Evolutionary conservation across 2,888 invertebrate species (phyloP), one percentile per base, ranked within the genome.

Genomic region (Nineta flava): DNA sequence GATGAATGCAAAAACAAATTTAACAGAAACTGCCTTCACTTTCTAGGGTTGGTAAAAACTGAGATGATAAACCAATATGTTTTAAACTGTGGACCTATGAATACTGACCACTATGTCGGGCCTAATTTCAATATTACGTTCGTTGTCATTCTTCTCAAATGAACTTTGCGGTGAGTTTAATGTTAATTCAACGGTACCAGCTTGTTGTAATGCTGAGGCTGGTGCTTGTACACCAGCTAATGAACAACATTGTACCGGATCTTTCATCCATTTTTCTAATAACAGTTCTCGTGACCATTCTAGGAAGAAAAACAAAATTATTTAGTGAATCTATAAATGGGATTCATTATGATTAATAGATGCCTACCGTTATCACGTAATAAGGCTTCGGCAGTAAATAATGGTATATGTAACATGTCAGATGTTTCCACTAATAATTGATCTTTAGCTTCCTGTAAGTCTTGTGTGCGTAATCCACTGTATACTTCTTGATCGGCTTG

Each of bases 391-490:
- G 81, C 80, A 49, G 80, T 79, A 61, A 81, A 81, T 42, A 81
- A 67, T 3, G 80, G 79, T 47, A 81, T 74, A 61, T 79, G 76
- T 43, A 81, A 67, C 80, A 81, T 81, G 62, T 81, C 80, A 6
- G 80, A 77, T 2, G 81, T 81, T 62, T 81, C 81, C 19, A 81
- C 79, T 34, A 81, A 63, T 48, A 81, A 66, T 58, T 79, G 76
- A 60, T 81, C 81, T 62, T 81, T 81, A 34, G 79, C 79, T 62
- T 81, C 81, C 59, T 81, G 79, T 34, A 81, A 65, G 59, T 81
- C 81, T 62, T 80, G 79, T 51, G 78, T 76, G 50, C 78, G 64
- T 50, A 81, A 62, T 5, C 81, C 80, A 57, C 71, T 72, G 60
- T 75, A 74, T n/a, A 71, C 71, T 58, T 74, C 72, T 50, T 67